A percentile compares a stretch with the other conserved stretches of the same genome.
Evolutionary conservation across 2,888 invertebrate genomes (phyloP).

Genomic region (Mesorhabditis sp.): DNA sequence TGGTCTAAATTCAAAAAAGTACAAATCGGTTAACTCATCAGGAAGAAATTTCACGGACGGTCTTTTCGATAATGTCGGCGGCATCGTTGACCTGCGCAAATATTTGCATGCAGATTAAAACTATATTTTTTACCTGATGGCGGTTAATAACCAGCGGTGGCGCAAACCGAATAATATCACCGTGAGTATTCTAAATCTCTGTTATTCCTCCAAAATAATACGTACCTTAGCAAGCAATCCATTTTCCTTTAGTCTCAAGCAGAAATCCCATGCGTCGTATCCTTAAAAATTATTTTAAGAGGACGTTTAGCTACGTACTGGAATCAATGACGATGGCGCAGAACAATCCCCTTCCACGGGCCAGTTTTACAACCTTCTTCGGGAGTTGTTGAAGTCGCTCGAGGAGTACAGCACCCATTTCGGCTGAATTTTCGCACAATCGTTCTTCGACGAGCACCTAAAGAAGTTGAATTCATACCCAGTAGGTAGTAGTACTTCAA

Average conservation of each 20-base stretch:
- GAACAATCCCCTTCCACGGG: slow-evolving; percentile 84
- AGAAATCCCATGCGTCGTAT: slow-evolving; percentile 85
- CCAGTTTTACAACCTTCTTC: slow-evolving; percentile 70
- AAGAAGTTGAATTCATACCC: slow-evolving; percentile 8
- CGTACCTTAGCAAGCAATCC: slow-evolving; percentile 79
- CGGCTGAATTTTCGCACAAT: slow-evolving; percentile 78
- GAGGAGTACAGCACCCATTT: slow-evolving; percentile 73
- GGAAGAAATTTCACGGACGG: slow-evolving; percentile 33
- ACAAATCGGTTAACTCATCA: neutral
- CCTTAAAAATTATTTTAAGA: slow-evolving; percentile 62
- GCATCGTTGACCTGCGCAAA: slow-evolving; percentile 37
- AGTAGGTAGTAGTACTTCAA: slow-evolving; percentile 67
- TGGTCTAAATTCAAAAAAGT: neutral
- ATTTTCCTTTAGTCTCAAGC: slow-evolving; percentile 77
- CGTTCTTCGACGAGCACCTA: slow-evolving; percentile 76
- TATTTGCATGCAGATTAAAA: neutral
- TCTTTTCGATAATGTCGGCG: slow-evolving; percentile 48
- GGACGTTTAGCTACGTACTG: slow-evolving; percentile 34
- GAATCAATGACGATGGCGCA: slow-evolving; percentile 75
- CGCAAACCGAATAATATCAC: slow-evolving; percentile 86
- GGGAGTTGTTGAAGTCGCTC: slow-evolving; percentile 73
- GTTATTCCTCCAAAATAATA: neutral
- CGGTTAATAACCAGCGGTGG: slow-evolving; percentile 69
- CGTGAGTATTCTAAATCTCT: slow-evolving; percentile 78
- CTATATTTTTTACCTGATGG: slow-evolving; percentile 20